phyloP scores from a whole-genome alignment of 2,797 vertebrate species.

The Falco berigora region DNA sequence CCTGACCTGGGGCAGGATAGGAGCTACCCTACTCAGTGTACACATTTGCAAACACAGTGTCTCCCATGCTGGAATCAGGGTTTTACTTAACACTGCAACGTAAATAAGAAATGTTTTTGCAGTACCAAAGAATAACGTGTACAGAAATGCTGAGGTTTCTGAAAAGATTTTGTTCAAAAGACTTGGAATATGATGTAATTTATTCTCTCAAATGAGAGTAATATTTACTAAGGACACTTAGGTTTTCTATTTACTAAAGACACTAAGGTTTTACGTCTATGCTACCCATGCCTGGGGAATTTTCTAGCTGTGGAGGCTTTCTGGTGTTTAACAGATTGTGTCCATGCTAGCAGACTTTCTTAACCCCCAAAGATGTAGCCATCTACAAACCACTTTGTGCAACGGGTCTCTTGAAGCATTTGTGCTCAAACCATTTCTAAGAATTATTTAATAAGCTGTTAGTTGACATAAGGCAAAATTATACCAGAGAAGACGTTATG shows the following conservation, averaged over 20 bases:
- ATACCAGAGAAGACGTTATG: not conserved
- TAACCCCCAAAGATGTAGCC: not conserved
- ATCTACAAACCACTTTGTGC: not conserved
- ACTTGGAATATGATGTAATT: not conserved
- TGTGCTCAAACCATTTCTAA: not conserved
- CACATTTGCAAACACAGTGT: not conserved
- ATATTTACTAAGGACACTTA: too few species aligned
- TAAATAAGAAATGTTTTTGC: not conserved
- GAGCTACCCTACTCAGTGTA: too few species aligned
- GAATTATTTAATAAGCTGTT: not conserved
- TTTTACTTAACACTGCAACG: not conserved
- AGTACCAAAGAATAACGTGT: not conserved
- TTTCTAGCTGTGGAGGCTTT: fast-evolving
- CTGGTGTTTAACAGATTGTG: not conserved
- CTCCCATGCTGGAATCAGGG: not conserved
- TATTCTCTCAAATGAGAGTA: not conserved
- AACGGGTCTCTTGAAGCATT: not conserved
- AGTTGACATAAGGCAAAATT: not conserved
- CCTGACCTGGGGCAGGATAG: not conserved
- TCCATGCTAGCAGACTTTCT: not conserved
- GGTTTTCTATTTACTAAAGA: not conserved
- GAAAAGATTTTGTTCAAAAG: not conserved
- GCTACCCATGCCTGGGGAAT: not conserved
- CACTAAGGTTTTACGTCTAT: not conserved
- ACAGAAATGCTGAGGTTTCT: not conserved